These are phyloP conservation scores for Spea multiplicata DNA, from an alignment of 2,113 vertebrate genomes.

Conservation along the genomic window DNA sequence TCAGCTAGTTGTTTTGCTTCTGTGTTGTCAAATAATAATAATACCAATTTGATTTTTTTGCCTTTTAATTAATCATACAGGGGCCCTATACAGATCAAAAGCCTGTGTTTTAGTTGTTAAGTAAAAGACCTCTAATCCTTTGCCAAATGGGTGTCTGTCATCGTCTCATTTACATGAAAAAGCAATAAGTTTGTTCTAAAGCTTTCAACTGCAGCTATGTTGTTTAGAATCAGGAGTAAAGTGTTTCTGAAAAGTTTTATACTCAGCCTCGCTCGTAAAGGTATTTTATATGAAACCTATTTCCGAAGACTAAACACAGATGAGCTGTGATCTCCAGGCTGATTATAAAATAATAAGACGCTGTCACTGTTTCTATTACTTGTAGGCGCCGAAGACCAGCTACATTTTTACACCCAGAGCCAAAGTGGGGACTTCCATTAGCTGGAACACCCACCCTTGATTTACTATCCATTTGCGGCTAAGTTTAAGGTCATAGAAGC, in stretches of 20 bases:
- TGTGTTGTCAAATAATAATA: slow-evolving; percentile 36
- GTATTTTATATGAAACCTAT: not conserved
- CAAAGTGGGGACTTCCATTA: too few relatives aligned
- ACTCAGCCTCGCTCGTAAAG: not conserved
- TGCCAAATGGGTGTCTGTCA: slow-evolving; percentile 38
- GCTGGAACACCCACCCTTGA: too few relatives aligned
- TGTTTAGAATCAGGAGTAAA: slow-evolving; percentile 19
- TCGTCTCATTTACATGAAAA: slow-evolving; percentile 33
- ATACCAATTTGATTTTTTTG: slow-evolving; percentile 7
- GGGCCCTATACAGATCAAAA: slow-evolving; percentile 32
- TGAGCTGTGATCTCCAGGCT: too few relatives aligned
- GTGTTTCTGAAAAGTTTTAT: slow-evolving; percentile 15
- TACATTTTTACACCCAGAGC: too few relatives aligned
- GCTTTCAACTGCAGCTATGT: slow-evolving; percentile 9
- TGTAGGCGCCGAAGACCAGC: too few relatives aligned
- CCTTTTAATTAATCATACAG: slow-evolving; percentile 32
- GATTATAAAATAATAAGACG: too few relatives aligned
- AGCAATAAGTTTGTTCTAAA: not conserved
- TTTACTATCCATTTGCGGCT: too few relatives aligned
- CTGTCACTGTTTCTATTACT: too few relatives aligned
- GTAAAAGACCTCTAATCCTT: slow-evolving; percentile 32
- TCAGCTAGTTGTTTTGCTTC: slow-evolving; percentile 39
- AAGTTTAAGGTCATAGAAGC: too few relatives aligned
- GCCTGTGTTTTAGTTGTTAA: slow-evolving; percentile 37
- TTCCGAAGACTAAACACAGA: too few relatives aligned